Conservation (phyloP, 2,888 invertebrate species). For the Limnephilus auricula region DNA sequence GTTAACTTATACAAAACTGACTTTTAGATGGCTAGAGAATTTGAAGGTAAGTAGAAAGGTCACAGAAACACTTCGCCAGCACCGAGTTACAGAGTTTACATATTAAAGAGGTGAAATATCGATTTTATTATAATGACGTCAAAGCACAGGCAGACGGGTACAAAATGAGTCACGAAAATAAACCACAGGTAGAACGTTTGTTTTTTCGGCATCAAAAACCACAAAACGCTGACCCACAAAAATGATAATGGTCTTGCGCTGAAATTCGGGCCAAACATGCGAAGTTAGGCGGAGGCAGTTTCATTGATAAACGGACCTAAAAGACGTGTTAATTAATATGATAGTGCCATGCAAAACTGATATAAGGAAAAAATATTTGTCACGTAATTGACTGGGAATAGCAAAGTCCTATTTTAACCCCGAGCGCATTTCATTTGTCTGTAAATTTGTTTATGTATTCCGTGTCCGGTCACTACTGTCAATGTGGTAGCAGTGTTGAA, state of each 20-base stretch:
- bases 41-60: neutral
- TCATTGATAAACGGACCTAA: conserved; percentile 22
- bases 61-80: neutral
- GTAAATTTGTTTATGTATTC: no score
- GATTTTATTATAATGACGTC: conserved; percentile 16
- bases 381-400: no score
- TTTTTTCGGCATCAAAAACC: neutral
- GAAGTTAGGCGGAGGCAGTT: conserved; percentile 14
- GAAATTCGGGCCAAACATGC: conserved; percentile 26
- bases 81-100: neutral
- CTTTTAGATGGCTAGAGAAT: neutral
- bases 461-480: no score
- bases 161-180: neutral
- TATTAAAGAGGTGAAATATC: conserved; percentile 3
- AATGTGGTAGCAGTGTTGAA: no score
- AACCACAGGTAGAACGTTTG: conserved; percentile 9
- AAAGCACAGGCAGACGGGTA: neutral
- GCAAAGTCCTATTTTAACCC: no score
- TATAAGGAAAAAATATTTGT: no score
- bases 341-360: neutral
- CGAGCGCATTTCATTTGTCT: no score
- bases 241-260: neutral
- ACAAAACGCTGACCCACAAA: conserved; percentile 37
- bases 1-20: neutral
- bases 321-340: neutral